Evolutionary conservation across 2,888 invertebrate genomes (phyloP).

Genomic region (Hirudinaria manillensis): DNA sequence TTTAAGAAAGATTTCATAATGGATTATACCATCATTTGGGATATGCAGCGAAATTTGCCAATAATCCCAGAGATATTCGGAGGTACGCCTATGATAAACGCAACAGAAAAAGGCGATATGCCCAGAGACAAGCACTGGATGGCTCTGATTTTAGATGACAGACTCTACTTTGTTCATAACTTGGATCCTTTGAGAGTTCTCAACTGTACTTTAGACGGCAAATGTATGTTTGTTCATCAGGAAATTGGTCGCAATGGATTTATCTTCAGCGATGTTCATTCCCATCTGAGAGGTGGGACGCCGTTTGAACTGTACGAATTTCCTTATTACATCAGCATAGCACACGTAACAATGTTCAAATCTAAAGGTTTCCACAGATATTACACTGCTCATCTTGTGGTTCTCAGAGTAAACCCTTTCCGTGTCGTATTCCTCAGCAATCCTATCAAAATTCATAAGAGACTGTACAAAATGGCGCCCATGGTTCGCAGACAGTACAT

Average conservation of each 20-base stretch:
- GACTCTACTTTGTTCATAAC: constrained; percentile 42
- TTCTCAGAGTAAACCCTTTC: constrained; percentile 40
- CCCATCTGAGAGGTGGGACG: constrained; percentile 43
- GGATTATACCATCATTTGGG: constrained; percentile 42
- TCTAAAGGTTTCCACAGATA: constrained; percentile 36
- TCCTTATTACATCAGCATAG: constrained; percentile 42
- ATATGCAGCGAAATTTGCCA: constrained; percentile 38
- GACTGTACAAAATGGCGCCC: constrained; percentile 39
- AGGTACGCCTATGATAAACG: constrained; percentile 42
- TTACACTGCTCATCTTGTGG: constrained; percentile 42
- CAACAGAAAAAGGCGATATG: constrained; percentile 41
- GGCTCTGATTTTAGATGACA: constrained; percentile 37
- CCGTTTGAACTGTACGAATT: constrained; percentile 41
- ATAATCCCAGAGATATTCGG: constrained; percentile 41
- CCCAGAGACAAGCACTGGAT: constrained; percentile 44
- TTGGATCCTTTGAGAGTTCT: constrained; percentile 42
- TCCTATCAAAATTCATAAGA: constrained; percentile 38
- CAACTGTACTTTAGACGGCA: constrained; percentile 38
- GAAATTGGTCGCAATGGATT: constrained; percentile 37
- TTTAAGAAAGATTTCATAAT: constrained; percentile 36
- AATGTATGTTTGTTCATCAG: constrained; percentile 40
- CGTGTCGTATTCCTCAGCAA: constrained; percentile 42
- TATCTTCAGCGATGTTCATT: constrained; percentile 39
- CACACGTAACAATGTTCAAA: constrained; percentile 43
- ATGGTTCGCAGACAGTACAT: constrained; percentile 41